Percentiles rank a stretch among this genome's conserved stretches.
Evolutionary conservation across 2,113 vertebrate genomes (phyloP).

Genomic region (Peromyscus polionotus): DNA sequence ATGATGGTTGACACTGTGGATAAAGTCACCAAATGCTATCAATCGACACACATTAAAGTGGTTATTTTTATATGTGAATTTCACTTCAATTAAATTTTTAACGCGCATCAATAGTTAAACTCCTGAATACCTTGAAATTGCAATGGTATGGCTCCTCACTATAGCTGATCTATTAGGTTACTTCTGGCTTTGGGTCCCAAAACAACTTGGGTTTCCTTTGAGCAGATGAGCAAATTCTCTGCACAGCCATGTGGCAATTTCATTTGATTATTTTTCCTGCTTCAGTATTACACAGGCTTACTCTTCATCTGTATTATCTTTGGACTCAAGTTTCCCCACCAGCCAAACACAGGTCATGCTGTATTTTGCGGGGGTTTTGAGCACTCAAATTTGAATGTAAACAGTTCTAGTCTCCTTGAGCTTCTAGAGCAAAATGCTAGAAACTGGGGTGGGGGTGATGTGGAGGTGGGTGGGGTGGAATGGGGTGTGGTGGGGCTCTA

Average conservation of each 20-base stretch:
- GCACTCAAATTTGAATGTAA: constrained; percentile 4
- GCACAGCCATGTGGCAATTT: too few species aligned
- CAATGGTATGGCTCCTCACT: not conserved
- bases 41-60: not conserved
- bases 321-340: not conserved
- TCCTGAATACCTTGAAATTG: not conserved
- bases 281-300: not conserved
- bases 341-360: not conserved
- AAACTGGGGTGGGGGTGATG: too few species aligned
- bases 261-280: not conserved
- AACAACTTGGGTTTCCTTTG: not conserved
- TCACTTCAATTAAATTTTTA: not conserved
- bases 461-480: too few species aligned
- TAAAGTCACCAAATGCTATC: not conserved
- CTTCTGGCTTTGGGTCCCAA: not conserved
- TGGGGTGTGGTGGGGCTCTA: not conserved
- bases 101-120: not conserved
- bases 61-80: not conserved
- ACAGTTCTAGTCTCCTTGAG: not conserved
- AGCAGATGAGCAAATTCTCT: not conserved
- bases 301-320: not conserved
- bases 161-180: not conserved
- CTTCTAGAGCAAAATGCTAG: not conserved
- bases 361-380: not conserved
- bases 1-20: not conserved